Base-by-base conservation (phyloP, 37 sponge, comb jelly and placozoan species). In the Hormiphora californensis region DNA sequence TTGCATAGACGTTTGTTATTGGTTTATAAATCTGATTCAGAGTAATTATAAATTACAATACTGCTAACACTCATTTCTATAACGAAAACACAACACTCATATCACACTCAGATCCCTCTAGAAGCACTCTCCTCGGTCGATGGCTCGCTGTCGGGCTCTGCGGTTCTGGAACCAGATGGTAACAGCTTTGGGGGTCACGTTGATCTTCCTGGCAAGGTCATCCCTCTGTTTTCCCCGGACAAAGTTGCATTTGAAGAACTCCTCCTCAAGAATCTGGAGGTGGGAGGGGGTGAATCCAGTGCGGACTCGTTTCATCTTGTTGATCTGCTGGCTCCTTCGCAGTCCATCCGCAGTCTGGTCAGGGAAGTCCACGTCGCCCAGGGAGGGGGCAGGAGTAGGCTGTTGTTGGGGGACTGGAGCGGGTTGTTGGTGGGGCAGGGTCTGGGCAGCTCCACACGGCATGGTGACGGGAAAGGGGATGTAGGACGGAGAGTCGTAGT, bases 101-200 rank as follows among this genome's bases (percentile, higher is more conserved):
- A n/a, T n/a, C n/a, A n/a, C n/a, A n/a, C n/a, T n/a, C n/a, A n/a
- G n/a, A n/a, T n/a, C n/a, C n/a, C n/a, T n/a, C n/a, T n/a, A n/a
- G n/a, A n/a, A n/a, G n/a, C n/a, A n/a, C n/a, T n/a, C n/a, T n/a
- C n/a, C n/a, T n/a, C n/a, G n/a, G n/a, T n/a, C n/a, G n/a, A n/a
- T n/a, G n/a, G 81, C 81, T 28, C 81, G 40, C 36, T 43, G 27
- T 46, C 81, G 35, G n/a, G 81, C 81, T 40, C 81, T 43, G 40
- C 81, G 9, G 81, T 73, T 73, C 81, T 73, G 81, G 44, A 73
- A 73, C 81, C 81, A 73, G 41, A 73, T 40, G 23, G 81, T 73
- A 43, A 73, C 81, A 7, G 81, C 21, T 33, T 73, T 73, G 38
- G 81, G 81, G 9, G 81, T 43, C n/a, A 73, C 81, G 21, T 73